phyloP scores from a whole-genome alignment of 2,888 invertebrate species.

The Cheilosia vernalis region DNA sequence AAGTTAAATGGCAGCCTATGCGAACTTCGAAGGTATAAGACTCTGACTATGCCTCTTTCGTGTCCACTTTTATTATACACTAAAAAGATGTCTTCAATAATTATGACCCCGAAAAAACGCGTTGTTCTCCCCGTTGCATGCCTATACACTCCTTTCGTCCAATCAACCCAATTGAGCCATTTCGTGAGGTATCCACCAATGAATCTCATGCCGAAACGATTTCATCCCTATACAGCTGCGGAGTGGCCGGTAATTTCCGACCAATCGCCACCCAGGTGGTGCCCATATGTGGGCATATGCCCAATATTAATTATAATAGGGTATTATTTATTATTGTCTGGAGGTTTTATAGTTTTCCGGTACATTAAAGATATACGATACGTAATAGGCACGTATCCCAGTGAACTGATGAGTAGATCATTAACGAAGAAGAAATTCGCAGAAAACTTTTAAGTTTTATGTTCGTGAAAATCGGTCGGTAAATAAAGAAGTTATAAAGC shows the following conservation, averaged over 20 bases:
- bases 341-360: constrained; percentile 10
- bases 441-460: constrained; percentile 70
- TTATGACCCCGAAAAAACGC: too few relatives aligned
- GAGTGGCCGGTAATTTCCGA: background rate
- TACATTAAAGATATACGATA: background rate
- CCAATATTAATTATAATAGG: constrained; percentile 1
- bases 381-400: constrained; percentile 1
- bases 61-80: too few relatives aligned
- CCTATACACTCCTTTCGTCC: too few relatives aligned
- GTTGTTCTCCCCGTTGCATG: too few relatives aligned
- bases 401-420: constrained; percentile 56
- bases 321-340: constrained; percentile 9
- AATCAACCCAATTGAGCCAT: too few relatives aligned
- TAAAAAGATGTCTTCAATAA: too few relatives aligned
- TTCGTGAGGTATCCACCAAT: too few relatives aligned
- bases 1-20: too few relatives aligned
- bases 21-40: too few relatives aligned
- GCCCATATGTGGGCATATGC: too few relatives aligned
- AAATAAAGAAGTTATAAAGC: constrained; percentile 73
- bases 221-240: background rate
- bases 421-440: constrained; percentile 66
- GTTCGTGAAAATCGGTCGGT: constrained; percentile 70
- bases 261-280: background rate
- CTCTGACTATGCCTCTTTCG: too few relatives aligned
- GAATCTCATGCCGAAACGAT: too few relatives aligned